Percentiles rank a stretch among this genome's conserved stretches.
Evolutionary conservation across 2,888 invertebrate species (phyloP).

Genomic region (Stenolophus ochropezus): DNA sequence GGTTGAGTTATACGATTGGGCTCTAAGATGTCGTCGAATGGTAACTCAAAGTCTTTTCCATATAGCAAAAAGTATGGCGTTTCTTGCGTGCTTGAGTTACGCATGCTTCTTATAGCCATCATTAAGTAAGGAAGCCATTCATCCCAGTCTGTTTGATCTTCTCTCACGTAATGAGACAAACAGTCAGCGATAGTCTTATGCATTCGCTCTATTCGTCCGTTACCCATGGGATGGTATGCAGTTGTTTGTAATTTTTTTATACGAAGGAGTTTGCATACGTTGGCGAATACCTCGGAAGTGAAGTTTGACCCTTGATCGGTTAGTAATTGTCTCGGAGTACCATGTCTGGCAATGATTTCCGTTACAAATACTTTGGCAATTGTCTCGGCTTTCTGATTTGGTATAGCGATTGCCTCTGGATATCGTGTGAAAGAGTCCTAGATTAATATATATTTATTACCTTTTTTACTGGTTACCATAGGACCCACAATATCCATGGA

Average conservation of each 20-base stretch:
- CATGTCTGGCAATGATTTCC: background rate
- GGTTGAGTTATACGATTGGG: background rate
- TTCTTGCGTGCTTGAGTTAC: slow-evolving; percentile 44
- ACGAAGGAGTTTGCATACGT: slow-evolving; percentile 63
- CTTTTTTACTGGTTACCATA: slow-evolving; percentile 61
- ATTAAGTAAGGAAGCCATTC: slow-evolving; percentile 65
- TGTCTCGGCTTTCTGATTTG: slow-evolving; percentile 64
- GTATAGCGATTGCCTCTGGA: slow-evolving; percentile 65
- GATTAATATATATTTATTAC: slow-evolving; percentile 66
- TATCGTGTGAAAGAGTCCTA: slow-evolving; percentile 65
- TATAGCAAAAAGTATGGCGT: background rate
- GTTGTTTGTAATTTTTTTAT: slow-evolving; percentile 65
- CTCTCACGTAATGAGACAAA: slow-evolving; percentile 64
- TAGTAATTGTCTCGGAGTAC: background rate
- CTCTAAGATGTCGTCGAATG: background rate
- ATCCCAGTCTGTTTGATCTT: slow-evolving; percentile 66
- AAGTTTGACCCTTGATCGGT: slow-evolving; percentile 55
- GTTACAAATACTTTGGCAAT: background rate
- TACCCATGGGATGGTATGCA: slow-evolving; percentile 66
- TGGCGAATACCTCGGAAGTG: slow-evolving; percentile 63
- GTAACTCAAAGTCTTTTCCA: background rate
- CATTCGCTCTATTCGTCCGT: slow-evolving; percentile 67
- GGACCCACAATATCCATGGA: slow-evolving; percentile 67
- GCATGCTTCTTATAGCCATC: slow-evolving; percentile 63
- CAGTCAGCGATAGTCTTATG: slow-evolving; percentile 65